Percentiles rank a stretch among this genome's conserved stretches.
Conservation (phyloP, 2,113 vertebrate genomes). For the Climacteris rufus region DNA sequence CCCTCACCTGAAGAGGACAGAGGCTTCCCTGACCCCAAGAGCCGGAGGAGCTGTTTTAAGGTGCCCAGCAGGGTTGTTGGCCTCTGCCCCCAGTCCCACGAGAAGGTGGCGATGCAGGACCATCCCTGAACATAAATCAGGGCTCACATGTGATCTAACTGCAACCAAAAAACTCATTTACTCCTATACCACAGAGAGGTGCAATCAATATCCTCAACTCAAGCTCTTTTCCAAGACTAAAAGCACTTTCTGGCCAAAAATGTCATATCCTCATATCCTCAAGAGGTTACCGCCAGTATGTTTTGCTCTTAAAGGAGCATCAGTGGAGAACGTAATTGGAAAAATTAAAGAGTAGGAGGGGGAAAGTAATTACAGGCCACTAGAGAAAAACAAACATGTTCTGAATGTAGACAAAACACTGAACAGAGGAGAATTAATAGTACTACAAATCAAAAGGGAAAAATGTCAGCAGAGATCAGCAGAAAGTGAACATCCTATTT, state of each 20-base stretch:
- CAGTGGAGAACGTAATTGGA: not conserved
- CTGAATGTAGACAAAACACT: conserved; percentile 49
- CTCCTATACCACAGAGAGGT: not conserved
- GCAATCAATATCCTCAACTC: not conserved
- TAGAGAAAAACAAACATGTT: conserved; percentile 29
- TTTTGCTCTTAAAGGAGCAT: not conserved
- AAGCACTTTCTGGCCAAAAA: not conserved
- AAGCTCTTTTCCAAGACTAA: not conserved
- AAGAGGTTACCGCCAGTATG: not conserved
- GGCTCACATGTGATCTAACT: not conserved
- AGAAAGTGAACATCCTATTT: conserved; percentile 36
- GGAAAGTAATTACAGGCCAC: conserved; percentile 6
- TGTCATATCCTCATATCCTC: not conserved
- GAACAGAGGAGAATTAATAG: conserved; percentile 34
- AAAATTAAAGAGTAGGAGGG: not conserved
- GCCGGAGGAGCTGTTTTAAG: not conserved
- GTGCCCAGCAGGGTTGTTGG: not conserved
- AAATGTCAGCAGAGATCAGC: conserved; percentile 26
- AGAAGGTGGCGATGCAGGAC: not conserved
- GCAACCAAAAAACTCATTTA: not conserved
- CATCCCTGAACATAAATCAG: not conserved
- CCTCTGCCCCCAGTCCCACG: rapidly evolving
- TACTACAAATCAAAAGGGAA: not conserved
- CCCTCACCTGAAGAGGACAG: not conserved
- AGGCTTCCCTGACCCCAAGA: not conserved